Evolutionary conservation across 2,888 invertebrate species (phyloP).

Genomic region (Dicycla oo): DNA sequence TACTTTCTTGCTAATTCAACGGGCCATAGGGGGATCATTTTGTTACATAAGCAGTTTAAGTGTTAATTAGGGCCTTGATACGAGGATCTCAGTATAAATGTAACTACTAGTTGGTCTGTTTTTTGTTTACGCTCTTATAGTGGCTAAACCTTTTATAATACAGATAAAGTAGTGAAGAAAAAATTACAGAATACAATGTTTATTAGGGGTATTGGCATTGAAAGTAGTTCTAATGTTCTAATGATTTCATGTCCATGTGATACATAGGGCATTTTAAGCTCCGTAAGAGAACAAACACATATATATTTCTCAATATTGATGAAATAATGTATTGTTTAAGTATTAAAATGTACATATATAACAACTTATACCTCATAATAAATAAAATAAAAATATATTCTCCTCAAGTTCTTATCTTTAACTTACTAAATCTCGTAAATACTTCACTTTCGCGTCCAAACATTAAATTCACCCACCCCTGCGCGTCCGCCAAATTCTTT

Average conservation of each 20-base stretch:
- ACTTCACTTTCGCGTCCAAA: constrained; percentile 15
- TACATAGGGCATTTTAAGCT: neutral
- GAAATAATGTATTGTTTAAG: too few relatives aligned
- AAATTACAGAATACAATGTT: neutral
- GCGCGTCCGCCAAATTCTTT: neutral
- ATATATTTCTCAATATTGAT: neutral
- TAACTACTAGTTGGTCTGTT: constrained; percentile 1
- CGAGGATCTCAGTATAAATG: neutral
- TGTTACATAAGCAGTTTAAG: constrained; percentile 47
- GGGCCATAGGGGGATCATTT: constrained; percentile 47
- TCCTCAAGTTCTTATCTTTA: too few relatives aligned
- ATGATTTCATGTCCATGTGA: neutral
- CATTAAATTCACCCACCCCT: neutral
- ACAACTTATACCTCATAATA: too few relatives aligned
- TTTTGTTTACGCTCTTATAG: neutral
- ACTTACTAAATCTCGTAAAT: neutral
- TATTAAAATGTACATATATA: too few relatives aligned
- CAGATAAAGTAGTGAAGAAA: neutral
- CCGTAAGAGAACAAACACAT: neutral
- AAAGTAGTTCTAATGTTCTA: too few relatives aligned
- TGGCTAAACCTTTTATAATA: neutral
- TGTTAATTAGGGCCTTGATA: constrained; percentile 40
- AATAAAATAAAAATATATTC: too few relatives aligned
- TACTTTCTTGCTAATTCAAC: constrained; percentile 59
- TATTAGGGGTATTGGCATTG: too few relatives aligned